A percentile compares a stretch with the other conserved stretches of the same genome.
Evolutionary conservation across 2,113 vertebrate species (phyloP).

Genomic region (Cynopterus brachyotis): DNA sequence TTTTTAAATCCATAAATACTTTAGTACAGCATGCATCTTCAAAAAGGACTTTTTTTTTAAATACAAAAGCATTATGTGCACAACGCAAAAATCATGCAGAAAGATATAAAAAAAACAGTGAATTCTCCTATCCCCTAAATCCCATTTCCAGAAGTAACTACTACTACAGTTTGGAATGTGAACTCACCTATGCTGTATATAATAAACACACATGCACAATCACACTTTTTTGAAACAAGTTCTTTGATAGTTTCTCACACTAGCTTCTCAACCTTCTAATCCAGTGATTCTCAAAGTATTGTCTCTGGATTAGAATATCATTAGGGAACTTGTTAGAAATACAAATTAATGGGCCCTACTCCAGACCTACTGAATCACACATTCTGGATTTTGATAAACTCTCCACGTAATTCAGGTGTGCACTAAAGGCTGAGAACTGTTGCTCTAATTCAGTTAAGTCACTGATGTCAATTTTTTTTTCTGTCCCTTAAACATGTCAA

Average conservation of each 20-base stretch:
- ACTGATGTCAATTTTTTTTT: not conserved
- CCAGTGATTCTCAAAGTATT: not conserved
- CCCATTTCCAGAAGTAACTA: not conserved
- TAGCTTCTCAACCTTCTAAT: conserved; percentile 47
- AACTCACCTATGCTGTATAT: not conserved
- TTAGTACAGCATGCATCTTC: conserved; percentile 44
- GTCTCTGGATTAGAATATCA: not conserved
- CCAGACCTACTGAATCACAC: conserved; percentile 14
- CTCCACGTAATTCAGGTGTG: not conserved
- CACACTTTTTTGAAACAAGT: not conserved
- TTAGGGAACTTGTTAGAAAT: not conserved
- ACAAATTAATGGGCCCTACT: not conserved
- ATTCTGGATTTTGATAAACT: not conserved
- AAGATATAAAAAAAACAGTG: conserved; percentile 17
- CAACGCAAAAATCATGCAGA: conserved; percentile 36
- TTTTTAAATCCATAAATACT: conserved; percentile 50
- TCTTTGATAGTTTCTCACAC: conserved; percentile 7
- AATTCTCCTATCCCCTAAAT: conserved; percentile 22
- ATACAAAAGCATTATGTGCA: not conserved
- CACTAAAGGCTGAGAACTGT: not conserved
- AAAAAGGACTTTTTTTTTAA: conserved; percentile 55
- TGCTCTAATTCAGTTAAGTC: not conserved
- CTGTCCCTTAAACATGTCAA: not conserved
- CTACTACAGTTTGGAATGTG: not conserved
- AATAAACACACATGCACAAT: not conserved